These are phyloP conservation scores for Campaea margaritaria DNA, from an alignment of 2,888 invertebrate species.

Conservation along the genomic window DNA sequence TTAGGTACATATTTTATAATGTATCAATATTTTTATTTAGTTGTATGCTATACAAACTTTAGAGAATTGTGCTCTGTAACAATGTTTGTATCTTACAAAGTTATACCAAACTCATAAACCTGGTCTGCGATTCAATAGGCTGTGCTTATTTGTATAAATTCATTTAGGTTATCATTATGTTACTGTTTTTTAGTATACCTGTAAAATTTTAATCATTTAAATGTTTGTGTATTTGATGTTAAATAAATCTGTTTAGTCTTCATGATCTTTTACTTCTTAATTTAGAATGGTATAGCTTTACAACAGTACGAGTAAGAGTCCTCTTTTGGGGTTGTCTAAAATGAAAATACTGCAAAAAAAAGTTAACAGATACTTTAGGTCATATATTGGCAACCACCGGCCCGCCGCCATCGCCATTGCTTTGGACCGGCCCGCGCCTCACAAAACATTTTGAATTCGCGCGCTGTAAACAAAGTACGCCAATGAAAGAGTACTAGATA, in stretches of 20 bases:
- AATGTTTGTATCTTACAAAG: slow-evolving; percentile 30
- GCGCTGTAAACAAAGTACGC: no score
- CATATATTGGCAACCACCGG: no score
- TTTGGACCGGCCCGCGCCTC: no score
- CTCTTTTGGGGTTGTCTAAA: no score
- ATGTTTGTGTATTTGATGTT: slow-evolving; percentile 65
- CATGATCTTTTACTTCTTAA: slow-evolving; percentile 6
- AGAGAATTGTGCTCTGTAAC: slow-evolving; percentile 23
- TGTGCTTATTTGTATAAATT: slow-evolving; percentile 76
- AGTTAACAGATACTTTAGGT: no score
- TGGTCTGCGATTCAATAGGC: slow-evolving; percentile 83
- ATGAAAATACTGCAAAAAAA: no score
- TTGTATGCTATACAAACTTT: slow-evolving; percentile 30
- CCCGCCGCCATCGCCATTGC: no score
- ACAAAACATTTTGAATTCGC: no score
- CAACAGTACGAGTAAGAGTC: no score
- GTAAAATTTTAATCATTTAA: slow-evolving; percentile 51
- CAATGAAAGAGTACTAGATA: no score
- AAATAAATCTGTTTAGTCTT: slow-evolving; percentile 59
- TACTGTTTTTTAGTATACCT: slow-evolving; percentile 56
- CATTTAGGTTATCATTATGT: slow-evolving; percentile 58
- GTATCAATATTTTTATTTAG: slow-evolving; percentile 16
- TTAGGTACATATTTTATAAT: background rate
- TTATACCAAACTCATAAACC: slow-evolving; percentile 63
- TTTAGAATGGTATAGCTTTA: no score